These are phyloP conservation scores for Nasalis larvatus DNA, from an alignment of 2,113 vertebrate genomes.

Conservation along the genomic window DNA sequence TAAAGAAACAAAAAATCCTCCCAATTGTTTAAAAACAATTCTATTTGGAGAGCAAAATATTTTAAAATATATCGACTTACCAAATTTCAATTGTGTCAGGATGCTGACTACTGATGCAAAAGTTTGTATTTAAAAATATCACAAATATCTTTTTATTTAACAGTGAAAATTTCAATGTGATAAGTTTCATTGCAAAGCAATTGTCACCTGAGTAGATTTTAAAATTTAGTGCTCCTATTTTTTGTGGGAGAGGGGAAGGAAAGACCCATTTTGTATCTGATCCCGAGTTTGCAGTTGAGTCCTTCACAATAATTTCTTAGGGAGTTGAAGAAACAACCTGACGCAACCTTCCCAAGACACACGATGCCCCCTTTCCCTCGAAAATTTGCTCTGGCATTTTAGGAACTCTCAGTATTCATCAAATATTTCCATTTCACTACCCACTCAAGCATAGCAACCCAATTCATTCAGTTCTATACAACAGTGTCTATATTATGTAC, in stretches of 20 bases:
- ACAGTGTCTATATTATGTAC: conserved; percentile 82
- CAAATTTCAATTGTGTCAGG: conserved; percentile 72
- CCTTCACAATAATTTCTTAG: conserved; percentile 63
- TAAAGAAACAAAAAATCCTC: conserved; percentile 80
- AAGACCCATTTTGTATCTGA: conserved; percentile 72
- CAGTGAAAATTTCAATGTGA: conserved; percentile 79
- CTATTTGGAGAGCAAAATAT: conserved; percentile 80
- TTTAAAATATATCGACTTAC: conserved; percentile 82
- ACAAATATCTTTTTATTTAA: conserved; percentile 69
- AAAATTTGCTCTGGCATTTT: conserved; percentile 70
- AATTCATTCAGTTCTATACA: conserved; percentile 82
- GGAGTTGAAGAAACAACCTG: conserved; percentile 61
- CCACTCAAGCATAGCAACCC: conserved; percentile 83
- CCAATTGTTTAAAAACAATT: conserved; percentile 79
- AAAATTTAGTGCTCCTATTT: conserved; percentile 80
- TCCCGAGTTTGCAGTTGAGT: conserved; percentile 62
- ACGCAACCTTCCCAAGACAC: conserved; percentile 26
- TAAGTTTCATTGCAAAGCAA: conserved; percentile 85
- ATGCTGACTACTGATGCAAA: conserved; percentile 68
- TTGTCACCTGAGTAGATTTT: conserved; percentile 82
- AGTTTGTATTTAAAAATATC: conserved; percentile 77
- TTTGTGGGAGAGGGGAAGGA: not conserved
- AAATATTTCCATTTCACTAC: conserved; percentile 71
- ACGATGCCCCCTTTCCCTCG: not conserved
- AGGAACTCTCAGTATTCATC: conserved; percentile 79